A percentile compares a stretch with the other conserved stretches of the same genome.
These are phyloP conservation scores for Lates japonicus DNA, from an alignment of 2,797 vertebrate species.

Conservation along the genomic window DNA sequence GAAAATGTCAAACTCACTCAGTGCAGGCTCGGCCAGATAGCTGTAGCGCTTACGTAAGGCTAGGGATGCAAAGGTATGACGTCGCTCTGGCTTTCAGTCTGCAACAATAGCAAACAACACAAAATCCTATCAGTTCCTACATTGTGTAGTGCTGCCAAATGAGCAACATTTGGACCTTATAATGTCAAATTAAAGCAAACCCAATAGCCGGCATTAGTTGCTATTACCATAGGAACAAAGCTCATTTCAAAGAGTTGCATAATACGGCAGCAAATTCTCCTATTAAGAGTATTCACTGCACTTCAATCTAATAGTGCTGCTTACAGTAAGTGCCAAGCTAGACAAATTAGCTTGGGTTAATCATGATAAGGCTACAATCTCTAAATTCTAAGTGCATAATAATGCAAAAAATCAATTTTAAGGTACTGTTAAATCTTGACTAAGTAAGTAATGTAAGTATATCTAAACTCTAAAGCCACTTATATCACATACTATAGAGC, in stretches of 20 bases:
- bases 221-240: conserved; percentile 41
- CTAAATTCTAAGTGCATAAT: conserved; percentile 19
- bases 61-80: conserved; percentile 99
- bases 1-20: conserved; percentile 98
- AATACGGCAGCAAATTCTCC: conserved; percentile 45
- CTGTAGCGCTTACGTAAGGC: conserved; percentile 99
- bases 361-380: conserved; percentile 28
- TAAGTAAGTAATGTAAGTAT: conserved; percentile 28
- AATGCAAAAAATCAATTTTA: conserved; percentile 25
- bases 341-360: conserved; percentile 48
- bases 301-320: conserved; percentile 10
- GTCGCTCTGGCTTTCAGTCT: conserved; percentile 96
- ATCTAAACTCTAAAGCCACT: conserved; percentile 45
- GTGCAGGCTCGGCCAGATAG: conserved; percentile 99
- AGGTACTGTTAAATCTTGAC: conserved; percentile 26
- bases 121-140: conserved; percentile 79
- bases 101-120: conserved; percentile 91
- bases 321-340: conserved; percentile 41
- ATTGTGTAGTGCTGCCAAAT: conserved; percentile 54
- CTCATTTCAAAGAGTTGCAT: conserved; percentile 22
- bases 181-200: conserved; percentile 54
- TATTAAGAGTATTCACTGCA: conserved; percentile 45
- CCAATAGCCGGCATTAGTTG: conserved; percentile 40
- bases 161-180: conserved; percentile 65
- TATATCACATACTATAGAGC: conserved; percentile 61